Conservation (phyloP, 2,113 vertebrate species). For the Melanocharis versteri region DNA sequence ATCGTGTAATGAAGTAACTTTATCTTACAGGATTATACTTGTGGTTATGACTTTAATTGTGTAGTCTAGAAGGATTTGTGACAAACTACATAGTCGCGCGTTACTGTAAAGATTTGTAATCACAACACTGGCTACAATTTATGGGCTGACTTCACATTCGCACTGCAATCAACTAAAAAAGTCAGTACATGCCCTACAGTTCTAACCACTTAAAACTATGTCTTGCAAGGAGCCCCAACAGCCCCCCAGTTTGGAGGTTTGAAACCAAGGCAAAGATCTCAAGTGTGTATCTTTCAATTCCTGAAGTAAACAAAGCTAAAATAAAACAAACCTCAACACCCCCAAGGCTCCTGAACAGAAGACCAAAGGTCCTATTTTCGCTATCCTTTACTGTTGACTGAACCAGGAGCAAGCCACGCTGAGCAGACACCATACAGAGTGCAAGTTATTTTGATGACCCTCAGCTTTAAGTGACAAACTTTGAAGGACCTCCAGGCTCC, state of each 20-base stretch:
- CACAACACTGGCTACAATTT: conserved; percentile 9
- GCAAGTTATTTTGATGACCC: neutral
- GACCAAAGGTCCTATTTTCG: neutral
- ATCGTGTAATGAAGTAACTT: conserved; percentile 53
- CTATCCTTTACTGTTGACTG: neutral
- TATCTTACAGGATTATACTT: conserved; percentile 52
- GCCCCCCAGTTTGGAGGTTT: neutral
- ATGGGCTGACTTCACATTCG: conserved; percentile 12
- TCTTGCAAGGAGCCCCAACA: neutral
- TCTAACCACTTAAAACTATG: neutral
- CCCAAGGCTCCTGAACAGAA: neutral
- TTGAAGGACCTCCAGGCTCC: neutral
- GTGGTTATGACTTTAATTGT: conserved; percentile 49
- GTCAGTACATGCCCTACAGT: neutral
- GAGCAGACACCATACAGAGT: neutral
- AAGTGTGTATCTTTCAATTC: neutral
- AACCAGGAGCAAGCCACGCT: neutral
- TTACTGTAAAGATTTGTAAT: conserved; percentile 57
- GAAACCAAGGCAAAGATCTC: neutral
- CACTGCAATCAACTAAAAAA: conserved; percentile 8
- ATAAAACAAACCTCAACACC: neutral
- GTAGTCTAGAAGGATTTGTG: conserved; percentile 30
- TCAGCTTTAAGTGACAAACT: neutral
- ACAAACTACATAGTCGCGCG: conserved; percentile 46
- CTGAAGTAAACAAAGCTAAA: neutral